phyloP scores from a whole-genome alignment of 2,113 vertebrate species.

The Phoenicopterus ruber region DNA sequence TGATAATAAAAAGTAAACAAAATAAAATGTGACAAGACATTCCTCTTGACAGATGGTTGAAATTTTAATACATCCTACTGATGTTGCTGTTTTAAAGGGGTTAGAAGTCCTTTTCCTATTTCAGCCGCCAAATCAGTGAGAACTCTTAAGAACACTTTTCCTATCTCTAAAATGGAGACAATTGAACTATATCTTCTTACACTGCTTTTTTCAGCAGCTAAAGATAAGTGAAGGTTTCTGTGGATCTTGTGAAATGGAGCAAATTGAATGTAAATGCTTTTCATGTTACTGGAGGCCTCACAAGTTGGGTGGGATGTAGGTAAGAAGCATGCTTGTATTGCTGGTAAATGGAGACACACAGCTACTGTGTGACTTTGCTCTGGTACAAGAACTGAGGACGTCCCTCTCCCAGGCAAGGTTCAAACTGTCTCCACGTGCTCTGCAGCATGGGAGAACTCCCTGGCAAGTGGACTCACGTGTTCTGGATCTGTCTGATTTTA shows the following conservation, averaged over 20 bases:
- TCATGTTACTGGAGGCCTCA: neutral
- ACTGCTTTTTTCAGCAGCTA: neutral
- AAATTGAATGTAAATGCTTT: neutral
- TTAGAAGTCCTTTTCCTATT: neutral
- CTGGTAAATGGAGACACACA: neutral
- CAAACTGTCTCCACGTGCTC: neutral
- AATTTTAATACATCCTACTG: neutral
- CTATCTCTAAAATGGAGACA: neutral
- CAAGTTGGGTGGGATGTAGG: neutral
- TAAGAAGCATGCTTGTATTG: neutral
- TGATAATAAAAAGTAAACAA: slow-evolving; percentile 34
- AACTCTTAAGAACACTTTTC: neutral
- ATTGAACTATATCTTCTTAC: neutral
- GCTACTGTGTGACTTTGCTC: neutral
- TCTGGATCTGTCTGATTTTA: neutral
- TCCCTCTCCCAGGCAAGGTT: neutral
- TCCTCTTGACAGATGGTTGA: slow-evolving; percentile 17
- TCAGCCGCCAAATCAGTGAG: neutral
- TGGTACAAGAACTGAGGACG: neutral
- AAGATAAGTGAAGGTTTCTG: neutral
- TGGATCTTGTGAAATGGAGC: neutral
- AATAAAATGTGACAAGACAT: slow-evolving; percentile 19
- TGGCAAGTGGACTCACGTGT: neutral
- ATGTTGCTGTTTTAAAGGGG: neutral
- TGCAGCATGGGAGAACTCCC: neutral